These are phyloP conservation scores for Rhopalosiphum maidis DNA, from an alignment of 1,140 invertebrate species.

Conservation along the genomic window DNA sequence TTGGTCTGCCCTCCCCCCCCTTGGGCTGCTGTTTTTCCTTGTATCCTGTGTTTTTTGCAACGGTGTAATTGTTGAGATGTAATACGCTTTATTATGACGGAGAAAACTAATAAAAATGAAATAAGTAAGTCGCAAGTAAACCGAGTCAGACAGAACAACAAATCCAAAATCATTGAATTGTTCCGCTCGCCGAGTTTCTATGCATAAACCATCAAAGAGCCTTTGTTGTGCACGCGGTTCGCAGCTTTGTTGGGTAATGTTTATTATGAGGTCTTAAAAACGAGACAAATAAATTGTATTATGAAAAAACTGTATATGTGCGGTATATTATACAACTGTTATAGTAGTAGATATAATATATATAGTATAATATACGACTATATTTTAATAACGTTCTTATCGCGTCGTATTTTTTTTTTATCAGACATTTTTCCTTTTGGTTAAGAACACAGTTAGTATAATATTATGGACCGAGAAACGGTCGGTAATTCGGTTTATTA, in stretches of 20 bases:
- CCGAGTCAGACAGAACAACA: background rate
- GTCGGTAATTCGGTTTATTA: background rate
- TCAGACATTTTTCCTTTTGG: background rate
- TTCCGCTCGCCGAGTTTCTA: background rate
- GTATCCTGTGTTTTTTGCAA: background rate
- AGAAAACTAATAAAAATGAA: background rate
- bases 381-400: background rate
- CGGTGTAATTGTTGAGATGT: background rate
- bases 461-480: background rate
- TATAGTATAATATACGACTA: background rate
- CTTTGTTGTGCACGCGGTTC: conserved; percentile 18
- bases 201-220: conserved; percentile 16
- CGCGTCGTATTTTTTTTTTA: background rate
- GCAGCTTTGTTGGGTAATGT: background rate
- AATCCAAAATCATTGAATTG: conserved; percentile 11
- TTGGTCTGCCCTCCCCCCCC: background rate
- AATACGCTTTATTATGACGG: background rate
- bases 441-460: background rate
- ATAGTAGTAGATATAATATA: background rate
- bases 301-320: background rate
- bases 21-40: background rate
- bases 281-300: background rate
- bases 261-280: conserved; percentile 11
- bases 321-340: background rate
- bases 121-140: background rate